Evolutionary conservation across 2,113 vertebrate species (phyloP).

Genomic region (Ciconia maguari): DNA sequence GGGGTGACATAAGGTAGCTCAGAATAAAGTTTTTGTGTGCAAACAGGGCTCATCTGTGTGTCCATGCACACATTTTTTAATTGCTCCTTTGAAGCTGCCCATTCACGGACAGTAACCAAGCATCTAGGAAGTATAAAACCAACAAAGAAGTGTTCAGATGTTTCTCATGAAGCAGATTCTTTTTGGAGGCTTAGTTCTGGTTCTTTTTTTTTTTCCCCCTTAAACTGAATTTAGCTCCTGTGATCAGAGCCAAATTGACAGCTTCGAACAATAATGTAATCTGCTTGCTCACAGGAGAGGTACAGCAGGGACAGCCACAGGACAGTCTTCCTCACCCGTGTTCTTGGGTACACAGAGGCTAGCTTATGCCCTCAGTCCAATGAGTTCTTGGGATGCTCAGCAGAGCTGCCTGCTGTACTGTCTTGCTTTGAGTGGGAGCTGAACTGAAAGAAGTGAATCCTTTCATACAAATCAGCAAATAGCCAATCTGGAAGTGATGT

Average conservation of each 20-base stretch:
- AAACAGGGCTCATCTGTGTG: conserved; percentile 69
- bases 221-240: conserved; percentile 46
- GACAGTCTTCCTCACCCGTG: not conserved
- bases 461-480: not conserved
- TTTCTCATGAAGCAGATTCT: conserved; percentile 55
- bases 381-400: not conserved
- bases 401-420: not conserved
- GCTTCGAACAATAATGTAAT: conserved; percentile 14
- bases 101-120: conserved; percentile 55
- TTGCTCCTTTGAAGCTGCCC: conserved; percentile 66
- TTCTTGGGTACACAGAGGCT: not conserved
- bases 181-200: not conserved
- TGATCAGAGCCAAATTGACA: conserved; percentile 33
- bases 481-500: not conserved
- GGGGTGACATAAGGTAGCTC: conserved; percentile 74
- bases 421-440: not conserved
- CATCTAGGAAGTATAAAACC: conserved; percentile 61
- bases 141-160: conserved; percentile 62
- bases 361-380: not conserved
- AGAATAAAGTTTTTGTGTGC: conserved; percentile 73
- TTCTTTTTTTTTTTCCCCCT: not conserved
- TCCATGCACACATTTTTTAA: conserved; percentile 68
- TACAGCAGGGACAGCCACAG: not conserved
- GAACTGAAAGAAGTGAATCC: not conserved
- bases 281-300: not conserved